These are phyloP conservation scores for Myotis planiceps DNA, from an alignment of 2,797 vertebrate species.

Conservation along the genomic window DNA sequence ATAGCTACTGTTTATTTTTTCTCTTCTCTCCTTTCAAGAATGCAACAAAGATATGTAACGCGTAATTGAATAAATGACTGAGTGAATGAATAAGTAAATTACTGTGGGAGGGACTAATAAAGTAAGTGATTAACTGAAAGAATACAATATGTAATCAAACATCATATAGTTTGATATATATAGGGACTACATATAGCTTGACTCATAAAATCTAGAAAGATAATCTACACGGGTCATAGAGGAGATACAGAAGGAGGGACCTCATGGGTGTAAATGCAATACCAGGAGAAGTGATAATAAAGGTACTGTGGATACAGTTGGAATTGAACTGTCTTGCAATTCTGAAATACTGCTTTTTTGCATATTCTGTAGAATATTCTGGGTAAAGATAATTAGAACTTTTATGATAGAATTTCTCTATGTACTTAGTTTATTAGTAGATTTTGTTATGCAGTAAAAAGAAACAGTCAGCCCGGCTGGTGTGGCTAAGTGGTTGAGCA, in stretches of 20 bases:
- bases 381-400: neutral
- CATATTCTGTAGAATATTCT: neutral
- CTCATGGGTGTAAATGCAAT: neutral
- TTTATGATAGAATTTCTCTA: slow-evolving; percentile 10
- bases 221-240: neutral
- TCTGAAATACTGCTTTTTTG: neutral
- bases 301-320: neutral
- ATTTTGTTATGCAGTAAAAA: neutral
- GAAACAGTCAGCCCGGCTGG: no score
- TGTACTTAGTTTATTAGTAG: neutral
- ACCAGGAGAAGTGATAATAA: neutral
- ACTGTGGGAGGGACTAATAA: neutral
- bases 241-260: neutral
- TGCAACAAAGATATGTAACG: neutral
- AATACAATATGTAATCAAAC: neutral
- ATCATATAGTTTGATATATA: neutral
- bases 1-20: neutral
- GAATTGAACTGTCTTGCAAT: neutral
- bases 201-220: neutral
- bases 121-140: neutral
- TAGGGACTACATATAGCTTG: neutral
- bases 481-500: no score
- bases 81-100: neutral
- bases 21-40: neutral
- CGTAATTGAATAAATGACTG: neutral